Conservation (phyloP, 1,140 invertebrate genomes). For the Drosophila parvula region DNA sequence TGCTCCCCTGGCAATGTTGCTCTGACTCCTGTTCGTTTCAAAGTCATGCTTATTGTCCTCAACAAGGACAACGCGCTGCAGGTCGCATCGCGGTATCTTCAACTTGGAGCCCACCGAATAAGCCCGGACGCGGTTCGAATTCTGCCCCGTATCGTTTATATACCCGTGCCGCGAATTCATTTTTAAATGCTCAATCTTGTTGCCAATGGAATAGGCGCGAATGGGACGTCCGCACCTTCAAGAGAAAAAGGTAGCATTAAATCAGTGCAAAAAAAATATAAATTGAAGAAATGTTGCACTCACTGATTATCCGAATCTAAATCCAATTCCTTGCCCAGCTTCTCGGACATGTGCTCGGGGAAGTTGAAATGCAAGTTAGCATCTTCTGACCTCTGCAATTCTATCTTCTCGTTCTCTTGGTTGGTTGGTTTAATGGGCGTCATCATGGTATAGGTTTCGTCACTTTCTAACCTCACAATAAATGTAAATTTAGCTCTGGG, state of each 20-base stretch:
- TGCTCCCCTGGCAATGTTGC: conserved; percentile 53
- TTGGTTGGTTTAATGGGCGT: conserved; percentile 53
- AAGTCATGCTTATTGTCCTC: conserved; percentile 56
- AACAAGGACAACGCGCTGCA: conserved; percentile 59
- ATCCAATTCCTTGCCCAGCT: conserved; percentile 51
- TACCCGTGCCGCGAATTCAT: conserved; percentile 66
- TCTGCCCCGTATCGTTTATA: conserved; percentile 66
- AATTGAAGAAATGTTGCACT: conserved; percentile 16
- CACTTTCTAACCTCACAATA: conserved; percentile 36
- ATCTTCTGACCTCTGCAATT: conserved; percentile 23
- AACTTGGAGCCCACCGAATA: conserved; percentile 89
- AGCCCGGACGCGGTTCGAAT: conserved; percentile 86
- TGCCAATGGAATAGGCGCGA: conserved; percentile 94
- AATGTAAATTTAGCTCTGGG: background rate
- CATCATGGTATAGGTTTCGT: conserved; percentile 64
- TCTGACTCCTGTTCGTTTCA: conserved; percentile 62
- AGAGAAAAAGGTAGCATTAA: background rate
- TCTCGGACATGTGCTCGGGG: conserved; percentile 65
- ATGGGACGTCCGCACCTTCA: conserved; percentile 86
- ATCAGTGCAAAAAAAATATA: background rate
- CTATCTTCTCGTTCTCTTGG: conserved; percentile 27
- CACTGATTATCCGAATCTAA: conserved; percentile 56
- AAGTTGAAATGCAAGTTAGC: conserved; percentile 48
- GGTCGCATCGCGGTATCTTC: conserved; percentile 84
- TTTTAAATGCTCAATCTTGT: conserved; percentile 87